phyloP scores from a whole-genome alignment of 1,140 invertebrate genomes.

The Conus ventricosus region DNA sequence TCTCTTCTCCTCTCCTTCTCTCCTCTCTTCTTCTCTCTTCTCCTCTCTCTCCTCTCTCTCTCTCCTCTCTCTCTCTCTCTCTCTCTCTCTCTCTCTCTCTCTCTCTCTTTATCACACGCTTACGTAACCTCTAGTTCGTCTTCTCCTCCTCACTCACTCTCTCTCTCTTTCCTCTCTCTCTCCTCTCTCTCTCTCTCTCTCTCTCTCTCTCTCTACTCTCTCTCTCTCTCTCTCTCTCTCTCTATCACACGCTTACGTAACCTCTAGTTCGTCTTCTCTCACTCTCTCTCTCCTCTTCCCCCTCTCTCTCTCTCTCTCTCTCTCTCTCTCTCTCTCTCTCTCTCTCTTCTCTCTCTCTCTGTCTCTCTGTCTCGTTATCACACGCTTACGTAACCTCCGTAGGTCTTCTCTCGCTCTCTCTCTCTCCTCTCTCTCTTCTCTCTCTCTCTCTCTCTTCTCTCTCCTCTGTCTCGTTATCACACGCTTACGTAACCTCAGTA shows the following conservation, averaged over 20 bases:
- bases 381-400: neutral
- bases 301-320: neutral
- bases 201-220: too few relatives aligned
- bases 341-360: neutral
- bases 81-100: neutral
- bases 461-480: neutral
- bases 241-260: too few relatives aligned
- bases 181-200: too few relatives aligned
- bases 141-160: neutral
- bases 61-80: neutral
- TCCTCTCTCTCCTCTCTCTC: neutral
- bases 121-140: too few relatives aligned
- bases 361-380: neutral
- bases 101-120: too few relatives aligned
- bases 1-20: neutral
- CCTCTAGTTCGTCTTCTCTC: neutral
- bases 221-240: neutral
- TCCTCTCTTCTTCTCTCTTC: neutral
- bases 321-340: neutral
- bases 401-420: neutral
- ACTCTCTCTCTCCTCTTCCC: neutral
- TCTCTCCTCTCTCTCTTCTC: conserved; percentile 10
- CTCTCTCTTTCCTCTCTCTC: too few relatives aligned
- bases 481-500: too few relatives aligned
- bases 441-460: conserved; percentile 5